Evolutionary conservation across 2,888 invertebrate genomes (phyloP).

Genomic region (Noctua janthina): DNA sequence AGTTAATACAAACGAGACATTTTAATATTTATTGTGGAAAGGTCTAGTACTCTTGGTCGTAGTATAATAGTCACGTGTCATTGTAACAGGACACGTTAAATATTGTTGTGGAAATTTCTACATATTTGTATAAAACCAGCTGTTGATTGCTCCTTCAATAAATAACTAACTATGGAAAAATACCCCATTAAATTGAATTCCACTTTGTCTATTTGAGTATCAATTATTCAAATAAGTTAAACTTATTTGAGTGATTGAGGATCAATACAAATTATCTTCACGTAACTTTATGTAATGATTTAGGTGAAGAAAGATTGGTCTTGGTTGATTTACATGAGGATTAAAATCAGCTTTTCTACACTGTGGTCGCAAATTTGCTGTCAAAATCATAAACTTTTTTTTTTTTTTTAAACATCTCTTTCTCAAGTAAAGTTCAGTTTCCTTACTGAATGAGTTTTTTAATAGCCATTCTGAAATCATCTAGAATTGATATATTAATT

Average conservation of each 20-base stretch:
- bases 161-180: not conserved
- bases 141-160: not conserved
- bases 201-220: not conserved
- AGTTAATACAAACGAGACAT: constrained; percentile 44
- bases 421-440: not conserved
- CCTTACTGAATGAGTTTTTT: not conserved
- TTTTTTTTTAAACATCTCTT: not conserved
- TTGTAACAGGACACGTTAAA: constrained; percentile 5
- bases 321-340: not conserved
- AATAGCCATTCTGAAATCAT: not conserved
- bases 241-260: not conserved
- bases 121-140: not conserved
- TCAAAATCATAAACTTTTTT: not conserved
- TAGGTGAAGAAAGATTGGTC: not conserved
- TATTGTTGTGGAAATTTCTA: not conserved
- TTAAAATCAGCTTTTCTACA: not conserved
- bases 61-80: constrained; percentile 8
- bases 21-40: constrained; percentile 53
- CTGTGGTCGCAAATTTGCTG: not conserved
- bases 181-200: not conserved
- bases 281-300: not conserved
- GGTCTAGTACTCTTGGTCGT: constrained; percentile 24
- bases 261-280: not conserved
- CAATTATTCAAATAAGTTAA: not conserved
- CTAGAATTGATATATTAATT: not conserved